Percentiles rank a stretch among this genome's conserved stretches.
phyloP scores from a whole-genome alignment of 2,113 vertebrate genomes.

The Gopherus flavomarginatus region DNA sequence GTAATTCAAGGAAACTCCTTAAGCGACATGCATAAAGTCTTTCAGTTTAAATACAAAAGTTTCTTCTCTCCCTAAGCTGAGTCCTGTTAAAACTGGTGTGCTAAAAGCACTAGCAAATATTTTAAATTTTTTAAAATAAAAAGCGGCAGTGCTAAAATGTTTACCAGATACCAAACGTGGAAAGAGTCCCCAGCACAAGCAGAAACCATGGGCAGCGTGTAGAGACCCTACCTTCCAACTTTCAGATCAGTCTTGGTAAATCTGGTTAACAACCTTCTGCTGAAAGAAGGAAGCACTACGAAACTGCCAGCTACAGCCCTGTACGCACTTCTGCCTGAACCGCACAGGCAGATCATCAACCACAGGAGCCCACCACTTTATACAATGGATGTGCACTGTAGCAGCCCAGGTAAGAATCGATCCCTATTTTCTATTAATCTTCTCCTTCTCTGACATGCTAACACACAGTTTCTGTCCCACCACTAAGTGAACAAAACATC shows the following conservation, averaged over 20 bases:
- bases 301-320: neutral
- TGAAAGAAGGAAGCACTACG: neutral
- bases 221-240: neutral
- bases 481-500: neutral
- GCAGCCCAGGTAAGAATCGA: neutral
- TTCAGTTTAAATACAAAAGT: neutral
- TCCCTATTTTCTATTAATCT: neutral
- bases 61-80: neutral
- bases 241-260: neutral
- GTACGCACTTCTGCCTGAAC: neutral
- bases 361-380: neutral
- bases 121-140: neutral
- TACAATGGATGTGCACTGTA: neutral
- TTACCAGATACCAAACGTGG: neutral
- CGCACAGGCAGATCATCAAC: rapidly evolving
- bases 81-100: neutral
- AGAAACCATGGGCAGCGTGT: neutral
- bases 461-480: neutral
- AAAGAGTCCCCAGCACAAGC: neutral
- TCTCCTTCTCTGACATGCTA: no score
- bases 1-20: neutral
- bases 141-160: neutral
- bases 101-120: neutral
- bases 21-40: neutral
- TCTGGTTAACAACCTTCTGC: neutral